These are phyloP conservation scores for Cotesia congregata DNA, from an alignment of 2,888 invertebrate genomes.

Conservation along the genomic window DNA sequence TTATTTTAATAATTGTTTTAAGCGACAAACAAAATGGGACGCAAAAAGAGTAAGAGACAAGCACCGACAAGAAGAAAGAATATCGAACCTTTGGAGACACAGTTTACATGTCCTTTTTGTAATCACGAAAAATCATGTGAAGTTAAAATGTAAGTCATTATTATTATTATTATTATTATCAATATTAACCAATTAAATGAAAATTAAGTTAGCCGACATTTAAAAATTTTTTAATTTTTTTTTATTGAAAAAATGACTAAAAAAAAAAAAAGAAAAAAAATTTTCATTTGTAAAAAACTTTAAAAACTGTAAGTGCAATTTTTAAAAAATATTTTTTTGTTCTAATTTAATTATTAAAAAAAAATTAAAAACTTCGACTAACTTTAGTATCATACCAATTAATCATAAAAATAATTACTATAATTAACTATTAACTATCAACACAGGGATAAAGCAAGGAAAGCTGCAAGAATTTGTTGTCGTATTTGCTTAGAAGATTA, in stretches of 20 bases:
- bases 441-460: conserved; percentile 90
- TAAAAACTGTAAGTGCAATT: too few species aligned
- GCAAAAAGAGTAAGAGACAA: conserved; percentile 94
- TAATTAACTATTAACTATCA: conserved; percentile 12
- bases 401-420: not conserved
- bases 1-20: not conserved
- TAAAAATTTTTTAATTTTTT: too few species aligned
- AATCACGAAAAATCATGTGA: conserved; percentile 98
- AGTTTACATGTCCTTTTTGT: conserved; percentile 98
- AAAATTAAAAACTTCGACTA: too few species aligned
- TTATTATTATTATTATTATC: not conserved
- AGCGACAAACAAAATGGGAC: conserved; percentile 79
- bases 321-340: too few species aligned
- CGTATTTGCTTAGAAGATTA: conserved; percentile 95
- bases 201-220: too few species aligned
- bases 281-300: too few species aligned
- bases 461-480: conserved; percentile 93
- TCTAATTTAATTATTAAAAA: too few species aligned
- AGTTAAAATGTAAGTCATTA: conserved; percentile 86
- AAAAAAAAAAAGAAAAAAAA: too few species aligned
- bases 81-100: conserved; percentile 90
- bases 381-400: too few species aligned
- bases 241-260: too few species aligned
- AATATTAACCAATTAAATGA: too few species aligned
- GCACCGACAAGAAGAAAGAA: conserved; percentile 91